Evolutionary conservation across 2,797 vertebrate species (phyloP), one percentile per base, ranked within the genome.

Genomic region (Neosilurus mollespiculum): DNA sequence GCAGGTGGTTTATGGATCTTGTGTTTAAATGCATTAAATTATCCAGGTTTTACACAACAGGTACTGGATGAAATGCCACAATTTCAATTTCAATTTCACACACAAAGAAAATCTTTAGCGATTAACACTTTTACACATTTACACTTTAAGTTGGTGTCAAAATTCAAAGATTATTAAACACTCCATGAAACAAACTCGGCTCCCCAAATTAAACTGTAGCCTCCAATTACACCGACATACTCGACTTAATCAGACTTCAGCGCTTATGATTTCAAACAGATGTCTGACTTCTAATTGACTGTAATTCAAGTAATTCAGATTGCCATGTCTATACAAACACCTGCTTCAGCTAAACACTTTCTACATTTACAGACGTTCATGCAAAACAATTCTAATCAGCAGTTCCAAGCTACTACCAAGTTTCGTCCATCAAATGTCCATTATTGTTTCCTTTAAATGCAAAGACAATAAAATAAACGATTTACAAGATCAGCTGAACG

Each of bases 1-100:
- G 20, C 26, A 14, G 15, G 15, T 43, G 22, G 4, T 5, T 58
- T 62, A 9, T 43, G 24, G 64, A 10, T 56, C 9, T 81, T 53
- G 62, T 69, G 64, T 87, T 73, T 30, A 30, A 82, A 30, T 43
- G 30, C 43, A n/a, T 11, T 56, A 70, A 70, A 18, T 69, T 10
- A n/a, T 43, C 2, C 11, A 56, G 65, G 43, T 79, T 51, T 30
- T 9, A 26, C 16, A 30, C 18, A 53, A 43, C 77, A 53, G n/a
- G 26, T 15, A 15, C 18, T 43, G 20, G 58, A 51, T 37, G 4
- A 10, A 37, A 7, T 61, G n/a, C n/a, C 9, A 14, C 24, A 26
- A 43, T 43, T 64, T 51, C 37, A 26, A 43, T 43, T 64, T 51
- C 37, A 37, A 8, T 58, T 34, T 58, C 18, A 75, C 53, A 75